A percentile compares a stretch with the other conserved stretches of the same genome.
Evolutionary conservation across 2,797 vertebrate genomes (phyloP).

Genomic region (Oceanodroma leucorhoa): DNA sequence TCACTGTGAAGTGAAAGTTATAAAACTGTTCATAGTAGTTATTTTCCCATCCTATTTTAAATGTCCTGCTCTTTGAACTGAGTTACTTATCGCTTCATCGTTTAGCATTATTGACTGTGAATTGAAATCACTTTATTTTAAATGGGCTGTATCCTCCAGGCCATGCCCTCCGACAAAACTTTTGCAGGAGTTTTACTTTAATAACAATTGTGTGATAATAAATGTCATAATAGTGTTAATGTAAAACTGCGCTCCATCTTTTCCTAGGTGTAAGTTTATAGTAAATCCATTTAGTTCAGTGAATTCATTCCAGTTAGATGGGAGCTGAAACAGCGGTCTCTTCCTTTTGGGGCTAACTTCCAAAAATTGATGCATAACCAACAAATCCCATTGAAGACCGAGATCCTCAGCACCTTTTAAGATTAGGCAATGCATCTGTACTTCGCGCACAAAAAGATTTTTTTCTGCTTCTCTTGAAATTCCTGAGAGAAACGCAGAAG

Average conservation of each 20-base stretch:
- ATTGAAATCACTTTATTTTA: not conserved
- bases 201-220: not conserved
- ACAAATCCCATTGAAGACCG: accelerated
- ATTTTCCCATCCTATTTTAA: not conserved
- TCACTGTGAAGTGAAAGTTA: not conserved
- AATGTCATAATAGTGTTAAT: not conserved
- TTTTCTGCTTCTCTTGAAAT: not conserved
- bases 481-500: not conserved
- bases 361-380: not conserved
- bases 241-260: not conserved
- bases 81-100: not conserved
- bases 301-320: not conserved
- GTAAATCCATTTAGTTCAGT: not conserved
- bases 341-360: not conserved
- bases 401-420: not conserved
- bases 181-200: not conserved
- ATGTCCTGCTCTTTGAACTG: not conserved
- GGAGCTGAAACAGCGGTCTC: not conserved
- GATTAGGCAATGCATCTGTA: accelerated
- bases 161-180: not conserved
- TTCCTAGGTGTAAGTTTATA: not conserved
- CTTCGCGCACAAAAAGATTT: not conserved
- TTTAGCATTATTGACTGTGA: not conserved
- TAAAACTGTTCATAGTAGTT: not conserved
- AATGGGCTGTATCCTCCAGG: not conserved